Conservation (phyloP, 1,140 invertebrate species). For the Tetragonula clypearis region DNA sequence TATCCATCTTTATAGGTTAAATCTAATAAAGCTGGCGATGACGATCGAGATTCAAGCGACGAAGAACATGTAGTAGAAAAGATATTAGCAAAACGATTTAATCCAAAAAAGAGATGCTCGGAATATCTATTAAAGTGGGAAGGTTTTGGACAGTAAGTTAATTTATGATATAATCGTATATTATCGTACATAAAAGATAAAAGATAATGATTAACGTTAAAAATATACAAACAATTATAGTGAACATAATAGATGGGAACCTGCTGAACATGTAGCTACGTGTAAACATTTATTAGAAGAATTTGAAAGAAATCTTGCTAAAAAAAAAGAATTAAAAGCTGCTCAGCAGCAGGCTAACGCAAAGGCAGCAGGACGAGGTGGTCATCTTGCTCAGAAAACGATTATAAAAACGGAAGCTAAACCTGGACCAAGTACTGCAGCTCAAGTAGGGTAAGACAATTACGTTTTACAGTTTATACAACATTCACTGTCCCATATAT, state of each 20-base stretch:
- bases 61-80: slow-evolving; percentile 88
- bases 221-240: slow-evolving; percentile 72
- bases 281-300: slow-evolving; percentile 89
- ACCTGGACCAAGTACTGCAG: slow-evolving; percentile 77
- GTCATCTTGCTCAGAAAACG: slow-evolving; percentile 72
- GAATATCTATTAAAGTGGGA: slow-evolving; percentile 93
- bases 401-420: slow-evolving; percentile 75
- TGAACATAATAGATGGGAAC: slow-evolving; percentile 91
- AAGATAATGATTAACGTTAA: too few relatives aligned
- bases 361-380: slow-evolving; percentile 67
- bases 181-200: background rate
- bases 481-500: background rate
- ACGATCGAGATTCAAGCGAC: slow-evolving; percentile 79
- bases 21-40: slow-evolving; percentile 65
- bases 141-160: slow-evolving; percentile 86
- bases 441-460: slow-evolving; percentile 73
- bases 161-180: background rate
- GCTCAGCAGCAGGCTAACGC: slow-evolving; percentile 78
- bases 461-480: slow-evolving; percentile 12
- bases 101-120: slow-evolving; percentile 88
- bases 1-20: slow-evolving; percentile 47
- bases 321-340: slow-evolving; percentile 87
- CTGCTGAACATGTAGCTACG: slow-evolving; percentile 86
- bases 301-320: slow-evolving; percentile 89
- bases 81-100: slow-evolving; percentile 90